Evolutionary conservation across 2,113 vertebrate species (phyloP).

Genomic region (Erythrolamprus reginae): DNA sequence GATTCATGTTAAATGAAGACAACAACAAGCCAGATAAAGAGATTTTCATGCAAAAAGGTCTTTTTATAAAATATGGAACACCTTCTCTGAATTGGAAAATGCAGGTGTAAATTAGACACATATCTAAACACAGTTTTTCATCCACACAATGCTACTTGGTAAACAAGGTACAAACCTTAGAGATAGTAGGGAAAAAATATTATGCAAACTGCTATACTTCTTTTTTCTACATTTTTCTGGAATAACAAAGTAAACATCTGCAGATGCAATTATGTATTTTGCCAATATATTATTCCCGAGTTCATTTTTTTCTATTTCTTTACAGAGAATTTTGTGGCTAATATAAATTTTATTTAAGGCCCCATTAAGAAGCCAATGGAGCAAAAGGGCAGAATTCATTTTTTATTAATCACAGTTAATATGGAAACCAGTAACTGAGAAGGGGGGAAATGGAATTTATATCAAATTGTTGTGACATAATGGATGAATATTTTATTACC

Average conservation of each 20-base stretch:
- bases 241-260: neutral
- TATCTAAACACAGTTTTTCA: neutral
- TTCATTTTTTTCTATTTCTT: neutral
- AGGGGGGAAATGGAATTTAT: neutral
- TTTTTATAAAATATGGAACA: neutral
- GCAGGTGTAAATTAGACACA: neutral
- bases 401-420: neutral
- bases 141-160: neutral
- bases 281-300: neutral
- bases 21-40: neutral
- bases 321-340: neutral
- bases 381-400: constrained; percentile 11
- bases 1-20: neutral
- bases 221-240: neutral
- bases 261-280: neutral
- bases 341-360: neutral
- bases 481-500: neutral
- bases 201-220: neutral
- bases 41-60: neutral
- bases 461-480: neutral
- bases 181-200: neutral
- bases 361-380: constrained; percentile 1
- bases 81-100: neutral
- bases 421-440: neutral
- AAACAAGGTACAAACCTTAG: neutral